Evolutionary conservation across 2,113 vertebrate genomes (phyloP).

Genomic region (Rhadina sibilatrix): DNA sequence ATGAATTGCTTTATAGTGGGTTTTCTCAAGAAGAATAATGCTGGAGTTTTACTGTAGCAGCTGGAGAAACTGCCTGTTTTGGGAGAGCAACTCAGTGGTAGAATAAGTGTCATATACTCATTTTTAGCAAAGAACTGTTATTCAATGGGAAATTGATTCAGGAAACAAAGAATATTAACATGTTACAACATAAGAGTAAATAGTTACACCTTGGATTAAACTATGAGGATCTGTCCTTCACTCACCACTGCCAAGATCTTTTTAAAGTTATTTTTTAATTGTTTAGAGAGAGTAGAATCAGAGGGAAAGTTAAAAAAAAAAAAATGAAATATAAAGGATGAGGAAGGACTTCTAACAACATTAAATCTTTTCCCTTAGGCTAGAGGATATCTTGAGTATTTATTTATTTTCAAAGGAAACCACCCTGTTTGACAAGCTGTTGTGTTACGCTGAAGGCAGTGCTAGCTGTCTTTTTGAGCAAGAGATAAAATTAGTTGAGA

Average conservation of each 20-base stretch:
- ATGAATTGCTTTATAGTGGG: background rate
- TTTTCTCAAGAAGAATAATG: background rate
- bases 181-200: background rate
- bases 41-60: background rate
- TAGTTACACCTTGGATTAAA: background rate
- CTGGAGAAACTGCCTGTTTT: background rate
- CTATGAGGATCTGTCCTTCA: background rate
- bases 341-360: background rate
- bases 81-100: background rate
- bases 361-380: conserved; percentile 1
- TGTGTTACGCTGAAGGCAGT: conserved; percentile 60
- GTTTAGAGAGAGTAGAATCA: background rate
- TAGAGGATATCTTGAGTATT: conserved; percentile 41
- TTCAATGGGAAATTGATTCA: background rate
- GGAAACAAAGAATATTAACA: background rate
- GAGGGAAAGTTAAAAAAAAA: background rate
- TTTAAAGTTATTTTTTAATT: background rate
- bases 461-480: conserved; percentile 38
- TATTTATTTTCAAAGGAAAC: conserved; percentile 59
- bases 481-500: conserved; percentile 61
- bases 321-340: background rate
- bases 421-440: conserved; percentile 64
- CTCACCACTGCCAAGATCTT: background rate
- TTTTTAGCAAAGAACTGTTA: background rate
- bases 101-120: background rate